Conservation (phyloP, 2,888 invertebrate genomes). For the Xestoiulus laeticollis region DNA sequence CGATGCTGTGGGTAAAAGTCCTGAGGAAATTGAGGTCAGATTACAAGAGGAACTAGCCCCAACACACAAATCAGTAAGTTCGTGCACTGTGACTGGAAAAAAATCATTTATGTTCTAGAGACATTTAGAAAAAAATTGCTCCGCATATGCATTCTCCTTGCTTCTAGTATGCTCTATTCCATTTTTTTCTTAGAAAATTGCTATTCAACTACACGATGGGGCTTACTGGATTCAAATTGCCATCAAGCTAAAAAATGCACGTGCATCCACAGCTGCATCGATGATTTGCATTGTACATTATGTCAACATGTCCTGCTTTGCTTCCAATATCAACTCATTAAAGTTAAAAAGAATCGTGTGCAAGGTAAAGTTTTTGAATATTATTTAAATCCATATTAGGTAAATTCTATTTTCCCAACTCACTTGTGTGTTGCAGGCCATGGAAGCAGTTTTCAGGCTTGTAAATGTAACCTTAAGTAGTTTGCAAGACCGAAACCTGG, state of each 20-base stretch:
- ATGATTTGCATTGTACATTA: constrained; percentile 8
- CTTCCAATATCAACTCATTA: background rate
- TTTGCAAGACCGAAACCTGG: constrained; percentile 17
- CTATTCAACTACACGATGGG: constrained; percentile 40
- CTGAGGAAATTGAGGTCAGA: background rate
- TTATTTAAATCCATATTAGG: background rate
- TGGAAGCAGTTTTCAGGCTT: constrained; percentile 7
- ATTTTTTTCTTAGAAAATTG: constrained; percentile 10
- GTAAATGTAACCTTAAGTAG: background rate
- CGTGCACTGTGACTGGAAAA: no score
- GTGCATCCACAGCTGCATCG: background rate
- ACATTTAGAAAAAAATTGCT: no score
- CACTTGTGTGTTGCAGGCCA: background rate
- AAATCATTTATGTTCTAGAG: no score
- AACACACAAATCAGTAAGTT: background rate
- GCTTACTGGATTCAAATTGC: constrained; percentile 42
- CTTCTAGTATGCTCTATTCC: no score
- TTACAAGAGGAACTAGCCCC: background rate
- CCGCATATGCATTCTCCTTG: no score
- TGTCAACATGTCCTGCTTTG: background rate
- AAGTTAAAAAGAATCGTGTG: background rate
- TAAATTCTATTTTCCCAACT: constrained; percentile 16
- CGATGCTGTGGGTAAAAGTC: background rate
- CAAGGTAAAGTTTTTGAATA: background rate
- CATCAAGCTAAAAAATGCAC: background rate